Percentiles rank a stretch among this genome's conserved stretches.
These are phyloP conservation scores for Puma concolor DNA, from an alignment of 2,113 vertebrate species.

Conservation along the genomic window DNA sequence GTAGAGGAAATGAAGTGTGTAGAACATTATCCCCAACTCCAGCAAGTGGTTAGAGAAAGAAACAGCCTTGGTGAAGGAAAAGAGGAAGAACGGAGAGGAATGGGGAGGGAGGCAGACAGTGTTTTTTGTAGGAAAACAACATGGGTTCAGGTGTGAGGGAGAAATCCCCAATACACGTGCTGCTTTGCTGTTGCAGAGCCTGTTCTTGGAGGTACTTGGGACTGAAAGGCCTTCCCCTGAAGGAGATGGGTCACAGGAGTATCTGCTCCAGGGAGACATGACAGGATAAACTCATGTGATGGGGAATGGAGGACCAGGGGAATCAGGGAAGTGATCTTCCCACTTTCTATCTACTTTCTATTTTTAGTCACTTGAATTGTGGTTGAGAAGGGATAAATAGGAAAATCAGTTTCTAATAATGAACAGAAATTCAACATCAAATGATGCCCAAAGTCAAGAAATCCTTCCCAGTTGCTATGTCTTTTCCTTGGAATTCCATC, in stretches of 20 bases:
- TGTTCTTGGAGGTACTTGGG: no score
- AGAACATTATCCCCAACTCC: neutral
- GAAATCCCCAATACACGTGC: no score
- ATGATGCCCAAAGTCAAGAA: neutral
- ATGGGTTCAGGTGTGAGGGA: neutral
- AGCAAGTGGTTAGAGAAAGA: constrained; percentile 23
- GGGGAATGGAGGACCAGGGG: no score
- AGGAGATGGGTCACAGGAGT: no score
- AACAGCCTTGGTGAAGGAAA: neutral
- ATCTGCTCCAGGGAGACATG: no score
- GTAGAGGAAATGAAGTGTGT: neutral
- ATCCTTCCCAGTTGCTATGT: neutral
- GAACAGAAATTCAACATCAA: neutral
- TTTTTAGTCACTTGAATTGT: neutral
- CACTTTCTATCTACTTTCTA: no score
- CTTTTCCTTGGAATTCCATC: no score
- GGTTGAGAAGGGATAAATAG: neutral
- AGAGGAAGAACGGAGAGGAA: neutral
- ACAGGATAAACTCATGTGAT: no score
- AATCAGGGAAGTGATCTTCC: no score
- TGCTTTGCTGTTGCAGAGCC: no score
- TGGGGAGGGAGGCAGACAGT: neutral
- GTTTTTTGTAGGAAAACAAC: neutral
- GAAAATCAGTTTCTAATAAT: neutral
- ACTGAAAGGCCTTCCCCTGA: no score